These are phyloP conservation scores for Crotophaga sulcirostris DNA, from an alignment of 2,113 vertebrate genomes.

Conservation along the genomic window DNA sequence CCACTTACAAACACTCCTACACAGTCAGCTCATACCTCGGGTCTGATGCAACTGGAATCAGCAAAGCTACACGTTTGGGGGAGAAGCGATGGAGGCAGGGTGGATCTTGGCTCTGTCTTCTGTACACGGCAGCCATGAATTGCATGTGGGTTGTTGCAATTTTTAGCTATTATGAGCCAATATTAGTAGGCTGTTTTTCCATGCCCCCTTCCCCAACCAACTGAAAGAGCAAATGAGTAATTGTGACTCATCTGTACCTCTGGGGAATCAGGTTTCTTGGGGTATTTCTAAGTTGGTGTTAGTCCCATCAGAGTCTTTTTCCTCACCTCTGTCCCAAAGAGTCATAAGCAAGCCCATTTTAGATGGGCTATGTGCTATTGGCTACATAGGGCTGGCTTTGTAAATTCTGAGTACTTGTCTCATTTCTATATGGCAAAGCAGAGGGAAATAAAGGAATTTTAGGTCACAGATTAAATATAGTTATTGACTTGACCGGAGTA, in stretches of 20 bases:
- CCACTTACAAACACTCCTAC: conserved; percentile 20
- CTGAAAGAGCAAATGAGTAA: conserved; percentile 26
- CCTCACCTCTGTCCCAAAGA: not conserved
- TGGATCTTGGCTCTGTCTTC: not conserved
- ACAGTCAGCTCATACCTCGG: conserved; percentile 9
- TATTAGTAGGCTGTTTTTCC: not conserved
- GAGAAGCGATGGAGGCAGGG: not conserved
- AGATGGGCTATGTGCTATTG: not conserved
- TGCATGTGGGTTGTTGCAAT: not conserved
- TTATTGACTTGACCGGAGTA: not conserved
- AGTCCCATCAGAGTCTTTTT: not conserved
- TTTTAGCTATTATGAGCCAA: not conserved
- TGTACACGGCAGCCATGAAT: not conserved
- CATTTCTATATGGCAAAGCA: not conserved
- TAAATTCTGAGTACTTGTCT: not conserved
- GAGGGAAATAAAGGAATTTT: not conserved
- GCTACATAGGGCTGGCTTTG: not conserved
- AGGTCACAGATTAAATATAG: not conserved
- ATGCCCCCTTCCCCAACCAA: not conserved
- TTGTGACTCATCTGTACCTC: conserved; percentile 31
- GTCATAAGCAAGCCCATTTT: not conserved
- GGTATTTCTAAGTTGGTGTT: not conserved
- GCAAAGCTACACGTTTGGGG: not conserved
- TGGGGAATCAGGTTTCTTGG: not conserved
- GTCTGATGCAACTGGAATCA: not conserved